Conservation (phyloP, 2,113 vertebrate genomes). For the Ctenodactylus gundi region DNA sequence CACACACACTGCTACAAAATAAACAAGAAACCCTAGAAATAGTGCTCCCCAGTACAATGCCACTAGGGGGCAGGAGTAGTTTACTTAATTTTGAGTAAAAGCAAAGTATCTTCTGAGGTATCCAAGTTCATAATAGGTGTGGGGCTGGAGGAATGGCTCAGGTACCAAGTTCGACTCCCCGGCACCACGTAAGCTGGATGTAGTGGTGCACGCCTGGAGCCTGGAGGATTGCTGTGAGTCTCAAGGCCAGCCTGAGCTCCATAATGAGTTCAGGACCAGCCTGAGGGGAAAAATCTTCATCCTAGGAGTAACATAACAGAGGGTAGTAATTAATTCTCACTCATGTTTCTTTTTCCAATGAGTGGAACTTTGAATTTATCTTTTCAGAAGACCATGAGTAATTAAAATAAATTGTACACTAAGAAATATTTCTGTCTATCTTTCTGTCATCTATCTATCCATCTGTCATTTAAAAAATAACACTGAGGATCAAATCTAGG, state of each 20-base stretch:
- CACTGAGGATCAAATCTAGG: too few species aligned
- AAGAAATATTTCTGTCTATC: too few species aligned
- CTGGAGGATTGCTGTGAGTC: too few species aligned
- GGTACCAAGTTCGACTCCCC: too few species aligned
- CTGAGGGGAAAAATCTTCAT: not conserved
- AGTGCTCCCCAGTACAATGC: not conserved
- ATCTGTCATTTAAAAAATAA: too few species aligned
- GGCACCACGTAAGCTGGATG: too few species aligned
- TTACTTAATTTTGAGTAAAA: slow-evolving; percentile 29
- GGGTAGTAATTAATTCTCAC: not conserved
- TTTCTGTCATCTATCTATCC: too few species aligned
- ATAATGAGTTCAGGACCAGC: too few species aligned
- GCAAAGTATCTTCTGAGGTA: not conserved
- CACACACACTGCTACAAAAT: not conserved
- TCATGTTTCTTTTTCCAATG: not conserved
- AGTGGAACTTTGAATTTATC: not conserved
- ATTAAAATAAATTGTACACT: too few species aligned
- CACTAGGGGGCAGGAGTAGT: slow-evolving; percentile 71
- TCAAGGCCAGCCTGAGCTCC: too few species aligned
- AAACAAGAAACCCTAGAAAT: not conserved
- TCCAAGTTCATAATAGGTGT: not conserved
- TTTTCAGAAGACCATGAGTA: not conserved
- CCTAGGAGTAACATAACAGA: not conserved
- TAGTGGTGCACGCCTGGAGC: too few species aligned
- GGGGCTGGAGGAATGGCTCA: too few species aligned